Evolutionary conservation across 2,113 vertebrate species (phyloP).

Genomic region (Todiramphus chloris): DNA sequence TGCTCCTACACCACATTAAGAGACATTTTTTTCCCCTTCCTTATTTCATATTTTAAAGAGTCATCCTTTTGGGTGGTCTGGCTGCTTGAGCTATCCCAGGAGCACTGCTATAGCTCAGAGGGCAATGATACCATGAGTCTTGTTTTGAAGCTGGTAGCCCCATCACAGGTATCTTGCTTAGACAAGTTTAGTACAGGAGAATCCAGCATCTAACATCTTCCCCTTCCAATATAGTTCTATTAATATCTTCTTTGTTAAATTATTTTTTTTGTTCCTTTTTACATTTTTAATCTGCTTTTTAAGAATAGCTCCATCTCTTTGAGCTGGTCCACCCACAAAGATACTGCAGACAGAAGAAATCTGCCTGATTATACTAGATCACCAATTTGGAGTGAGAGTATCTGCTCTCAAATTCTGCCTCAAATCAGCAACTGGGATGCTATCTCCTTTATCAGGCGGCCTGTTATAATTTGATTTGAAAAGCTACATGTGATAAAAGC

Average conservation of each 20-base stretch:
- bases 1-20: background rate
- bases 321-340: background rate
- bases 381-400: background rate
- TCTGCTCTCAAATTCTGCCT: background rate
- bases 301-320: background rate
- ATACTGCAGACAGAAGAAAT: background rate
- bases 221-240: background rate
- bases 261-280: background rate
- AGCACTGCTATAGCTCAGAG: background rate
- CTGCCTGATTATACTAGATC: background rate
- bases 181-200: background rate
- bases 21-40: background rate
- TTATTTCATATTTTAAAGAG: background rate
- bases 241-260: background rate
- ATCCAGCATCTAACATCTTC: background rate
- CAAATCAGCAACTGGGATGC: background rate
- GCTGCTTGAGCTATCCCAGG: background rate
- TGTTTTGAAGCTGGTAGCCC: background rate
- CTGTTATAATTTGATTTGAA: background rate
- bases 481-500: background rate
- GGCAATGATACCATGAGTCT: rapidly evolving
- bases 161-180: background rate
- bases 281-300: background rate
- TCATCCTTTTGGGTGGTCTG: background rate
- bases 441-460: background rate